Percentiles rank a stretch among this genome's conserved stretches.
Evolutionary conservation across 2,113 vertebrate species (phyloP).

Genomic region (Gasterosteus aculeatus): DNA sequence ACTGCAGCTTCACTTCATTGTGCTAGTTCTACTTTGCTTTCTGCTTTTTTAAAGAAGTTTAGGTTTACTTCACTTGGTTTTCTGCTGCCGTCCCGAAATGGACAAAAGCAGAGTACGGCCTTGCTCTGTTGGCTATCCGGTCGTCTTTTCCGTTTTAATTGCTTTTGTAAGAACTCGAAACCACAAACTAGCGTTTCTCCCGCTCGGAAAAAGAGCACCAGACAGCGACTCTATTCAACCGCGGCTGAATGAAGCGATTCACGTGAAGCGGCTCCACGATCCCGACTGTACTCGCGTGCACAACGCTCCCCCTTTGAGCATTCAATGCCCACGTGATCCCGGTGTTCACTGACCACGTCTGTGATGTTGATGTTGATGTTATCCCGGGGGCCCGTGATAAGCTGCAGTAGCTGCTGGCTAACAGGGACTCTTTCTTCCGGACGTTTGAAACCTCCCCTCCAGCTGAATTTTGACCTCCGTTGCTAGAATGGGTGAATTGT

Average conservation of each 20-base stretch:
- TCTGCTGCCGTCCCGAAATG: background rate
- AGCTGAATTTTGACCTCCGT: slow-evolving; percentile 1
- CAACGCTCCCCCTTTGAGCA: slow-evolving; percentile 63
- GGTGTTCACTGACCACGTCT: too few relatives aligned
- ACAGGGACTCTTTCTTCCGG: slow-evolving; percentile 61
- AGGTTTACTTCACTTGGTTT: background rate
- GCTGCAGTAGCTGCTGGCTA: slow-evolving; percentile 38
- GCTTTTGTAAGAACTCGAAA: slow-evolving; percentile 52
- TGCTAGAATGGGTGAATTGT: background rate
- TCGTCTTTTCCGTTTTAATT: slow-evolving; percentile 39
- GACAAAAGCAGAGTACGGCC: slow-evolving; percentile 7
- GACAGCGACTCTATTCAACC: slow-evolving; percentile 58
- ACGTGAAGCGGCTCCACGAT: slow-evolving; percentile 44
- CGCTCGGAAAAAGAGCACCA: slow-evolving; percentile 2
- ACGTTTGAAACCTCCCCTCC: slow-evolving; percentile 16
- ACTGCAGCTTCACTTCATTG: slow-evolving; percentile 11
- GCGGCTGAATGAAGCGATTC: slow-evolving; percentile 64
- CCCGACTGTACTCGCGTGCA: slow-evolving; percentile 47
- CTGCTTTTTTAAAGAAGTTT: background rate
- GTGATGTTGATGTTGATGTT: slow-evolving; percentile 19
- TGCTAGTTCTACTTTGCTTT: background rate
- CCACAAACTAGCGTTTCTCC: slow-evolving; percentile 36
- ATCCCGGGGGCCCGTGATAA: slow-evolving; percentile 48
- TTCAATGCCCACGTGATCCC: slow-evolving; percentile 37
- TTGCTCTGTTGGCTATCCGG: background rate